Evolutionary conservation across 2,888 invertebrate species (phyloP).

Genomic region (Nebria brevicollis): DNA sequence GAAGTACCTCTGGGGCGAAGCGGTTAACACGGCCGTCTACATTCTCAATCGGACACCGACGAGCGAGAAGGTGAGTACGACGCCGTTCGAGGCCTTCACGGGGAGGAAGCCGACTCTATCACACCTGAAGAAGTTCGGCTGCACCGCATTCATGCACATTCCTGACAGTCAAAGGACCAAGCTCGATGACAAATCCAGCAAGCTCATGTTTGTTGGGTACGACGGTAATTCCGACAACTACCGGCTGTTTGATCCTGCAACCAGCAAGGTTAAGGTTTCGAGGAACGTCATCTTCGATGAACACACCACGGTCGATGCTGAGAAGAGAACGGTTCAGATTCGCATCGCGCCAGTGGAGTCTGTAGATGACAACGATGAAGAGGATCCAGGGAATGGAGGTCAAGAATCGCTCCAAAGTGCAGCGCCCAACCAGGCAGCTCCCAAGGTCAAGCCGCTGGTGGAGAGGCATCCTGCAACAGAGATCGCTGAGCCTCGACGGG

Average conservation of each 20-base stretch:
- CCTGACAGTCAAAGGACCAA: constrained; percentile 17
- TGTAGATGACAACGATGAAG: too few species aligned
- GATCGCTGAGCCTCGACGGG: too few species aligned
- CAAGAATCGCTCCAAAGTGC: too few species aligned
- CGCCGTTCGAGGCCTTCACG: constrained; percentile 42
- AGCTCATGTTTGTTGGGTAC: constrained; percentile 13
- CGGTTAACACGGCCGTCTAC: constrained; percentile 26
- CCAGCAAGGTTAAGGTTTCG: constrained; percentile 27
- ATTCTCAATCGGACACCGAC: constrained; percentile 43
- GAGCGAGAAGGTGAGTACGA: constrained; percentile 30
- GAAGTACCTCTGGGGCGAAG: constrained; percentile 34
- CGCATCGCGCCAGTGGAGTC: not conserved
- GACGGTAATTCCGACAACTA: not conserved
- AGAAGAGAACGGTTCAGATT: constrained; percentile 17
- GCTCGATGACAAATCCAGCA: not conserved
- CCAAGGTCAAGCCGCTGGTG: too few species aligned
- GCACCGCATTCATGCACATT: not conserved
- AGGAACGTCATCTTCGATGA: constrained; percentile 50
- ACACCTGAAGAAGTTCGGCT: constrained; percentile 21
- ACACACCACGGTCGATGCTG: not conserved
- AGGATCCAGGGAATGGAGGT: too few species aligned
- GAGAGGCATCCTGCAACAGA: too few species aligned
- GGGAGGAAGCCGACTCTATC: constrained; percentile 21
- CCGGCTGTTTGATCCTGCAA: not conserved
- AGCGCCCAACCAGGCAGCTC: too few species aligned